Conservation (phyloP, 2,113 vertebrate species). For the Papio anubis region DNA sequence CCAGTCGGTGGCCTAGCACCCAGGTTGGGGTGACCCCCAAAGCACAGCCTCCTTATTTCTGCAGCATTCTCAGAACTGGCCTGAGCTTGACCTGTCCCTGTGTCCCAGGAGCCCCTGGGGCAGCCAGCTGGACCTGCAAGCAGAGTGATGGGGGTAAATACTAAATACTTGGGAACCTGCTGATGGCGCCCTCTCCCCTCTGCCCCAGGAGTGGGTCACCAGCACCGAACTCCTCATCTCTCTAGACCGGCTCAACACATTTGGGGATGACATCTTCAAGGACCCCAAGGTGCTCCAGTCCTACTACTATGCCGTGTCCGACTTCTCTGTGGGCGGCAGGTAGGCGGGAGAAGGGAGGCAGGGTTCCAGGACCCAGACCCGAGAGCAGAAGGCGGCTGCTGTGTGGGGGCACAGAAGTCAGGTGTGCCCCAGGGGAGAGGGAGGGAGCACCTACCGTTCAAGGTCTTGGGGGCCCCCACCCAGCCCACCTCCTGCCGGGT, state of each 20-base stretch:
- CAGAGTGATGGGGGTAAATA: background rate
- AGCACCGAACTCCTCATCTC: conserved; percentile 95
- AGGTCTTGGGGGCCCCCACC: background rate
- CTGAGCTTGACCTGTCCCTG: background rate
- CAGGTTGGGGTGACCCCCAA: background rate
- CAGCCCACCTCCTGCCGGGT: fast-evolving
- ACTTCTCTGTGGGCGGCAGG: conserved; percentile 96
- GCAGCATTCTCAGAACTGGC: background rate
- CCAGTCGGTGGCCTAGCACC: background rate
- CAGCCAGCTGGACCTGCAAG: background rate
- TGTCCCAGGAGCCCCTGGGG: background rate
- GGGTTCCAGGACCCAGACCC: fast-evolving
- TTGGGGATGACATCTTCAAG: conserved; percentile 97
- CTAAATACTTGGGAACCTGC: background rate
- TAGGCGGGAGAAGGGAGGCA: conserved; percentile 76
- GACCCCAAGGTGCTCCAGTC: conserved; percentile 94
- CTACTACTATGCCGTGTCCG: conserved; percentile 95
- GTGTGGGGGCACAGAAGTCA: background rate
- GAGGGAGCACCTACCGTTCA: fast-evolving
- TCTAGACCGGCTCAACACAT: conserved; percentile 95
- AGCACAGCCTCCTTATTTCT: background rate
- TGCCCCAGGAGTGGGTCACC: conserved; percentile 94
- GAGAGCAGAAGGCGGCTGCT: background rate
- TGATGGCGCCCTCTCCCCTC: background rate
- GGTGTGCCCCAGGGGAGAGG: background rate